Evolutionary conservation across 2,113 vertebrate species (phyloP), one percentile per base, ranked within the genome.

Genomic region (Myrmecobius fasciatus): DNA sequence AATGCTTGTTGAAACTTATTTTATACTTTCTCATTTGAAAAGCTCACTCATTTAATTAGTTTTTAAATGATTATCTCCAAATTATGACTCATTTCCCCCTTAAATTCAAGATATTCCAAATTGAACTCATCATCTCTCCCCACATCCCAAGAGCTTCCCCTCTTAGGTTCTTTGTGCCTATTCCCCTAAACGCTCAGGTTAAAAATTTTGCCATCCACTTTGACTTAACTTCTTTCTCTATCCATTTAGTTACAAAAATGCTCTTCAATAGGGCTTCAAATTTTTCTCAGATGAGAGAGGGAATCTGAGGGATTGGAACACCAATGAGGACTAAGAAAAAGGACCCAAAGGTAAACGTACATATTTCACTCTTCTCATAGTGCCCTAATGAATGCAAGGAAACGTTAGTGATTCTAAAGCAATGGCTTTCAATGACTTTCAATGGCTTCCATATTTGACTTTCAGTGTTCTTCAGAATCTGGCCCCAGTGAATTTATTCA

Each of bases 1-100:
- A 94, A 24, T 52, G 48, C 92, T 96, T 89, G 17, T 91, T 43
- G 94, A 9, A 90, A 83, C 46, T 96, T 91, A 93, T 2, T 31
- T 54, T 89, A 90, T 83, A 91, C 89, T 94, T 91, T 94, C 88
- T 53, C 46, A 83, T 31, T 89, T 90, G 94, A 83, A 20, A 75
- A 90, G 46, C 46, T 89, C 54, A 94, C 96, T 67, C 96, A 91
- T 90, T 75, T 5, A 75, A 75, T n/a, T 75, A 75, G 4, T n/a
- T 75, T 96, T 97, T 47, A 46, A 94, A 90, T 91, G 10, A 93
- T 75, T 90, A 48, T 11, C 46, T 95, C 95, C 54, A 52, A 90
- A 75, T 75, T 20, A 90, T 54, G 89, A 56, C 48, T 94, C 92
- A 75, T 75, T 9, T 75, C n/a, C 20, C 94, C 52, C 75, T 92